Evolutionary conservation across 2,888 invertebrate species (phyloP), one percentile per base, ranked within the genome.

Genomic region (Xylota sylvarum): DNA sequence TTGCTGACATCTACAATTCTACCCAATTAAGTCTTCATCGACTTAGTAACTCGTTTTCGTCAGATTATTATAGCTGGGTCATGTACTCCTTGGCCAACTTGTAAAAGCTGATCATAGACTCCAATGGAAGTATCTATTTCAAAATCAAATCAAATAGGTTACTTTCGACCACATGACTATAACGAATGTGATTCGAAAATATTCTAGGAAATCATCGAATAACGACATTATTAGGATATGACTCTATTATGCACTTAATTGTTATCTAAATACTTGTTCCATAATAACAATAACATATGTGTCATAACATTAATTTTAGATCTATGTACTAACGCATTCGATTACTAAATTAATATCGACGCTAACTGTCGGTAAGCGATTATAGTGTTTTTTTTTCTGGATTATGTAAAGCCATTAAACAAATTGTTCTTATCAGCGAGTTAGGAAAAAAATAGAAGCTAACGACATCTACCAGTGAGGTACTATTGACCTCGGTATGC

Each of bases 161-260:
- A 10, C 1, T 5, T 5, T 32, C 7, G 32, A 32, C 4, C 32
- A 6, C 5, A 5, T 32, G 1, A 10, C 37, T 2, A 12, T 12
- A 37, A 37, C 9, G 7, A 37, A 7, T 0, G 12, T 50, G 50
- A 50, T 19, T 50, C 50, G 10, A 10, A 55, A n/a, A 12, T 27
- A 9, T 55, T 55, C 30, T n/a, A 7, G 27, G 30, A 30, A 55
- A 23, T 3, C 23, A 3, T 23, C 23, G n/a, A 27, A 23, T 19
- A 19, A 50, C n/a, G 14, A 40, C 10, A 52, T n/a, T 27, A 52
- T 14, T 5, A 32, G 5, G 32, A 23, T 12, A 55, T 30, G 55
- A 55, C 55, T 30, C n/a, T n/a, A 30, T 7, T 55, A 14, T 55
- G 55, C 55, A 52, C 52, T 52, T 52, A 27, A 27, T 52, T 52